These are phyloP conservation scores for Glaucomys volans DNA, from an alignment of 2,113 vertebrate species.

Conservation along the genomic window DNA sequence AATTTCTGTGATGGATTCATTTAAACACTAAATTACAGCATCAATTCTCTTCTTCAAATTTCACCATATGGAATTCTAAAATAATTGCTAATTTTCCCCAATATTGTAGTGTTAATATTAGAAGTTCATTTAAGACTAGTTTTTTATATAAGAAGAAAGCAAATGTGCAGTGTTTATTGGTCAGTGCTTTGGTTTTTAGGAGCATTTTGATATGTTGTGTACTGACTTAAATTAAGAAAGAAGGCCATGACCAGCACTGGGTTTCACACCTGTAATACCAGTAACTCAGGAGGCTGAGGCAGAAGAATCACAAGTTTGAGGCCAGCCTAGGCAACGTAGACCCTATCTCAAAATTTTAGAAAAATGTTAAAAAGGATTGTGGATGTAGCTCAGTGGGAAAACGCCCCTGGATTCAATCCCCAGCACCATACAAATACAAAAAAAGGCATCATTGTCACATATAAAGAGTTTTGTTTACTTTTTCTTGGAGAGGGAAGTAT, in stretches of 20 bases:
- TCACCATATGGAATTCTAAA: background rate
- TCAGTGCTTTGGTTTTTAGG: background rate
- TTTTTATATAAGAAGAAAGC: conserved; percentile 22
- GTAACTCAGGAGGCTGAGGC: background rate
- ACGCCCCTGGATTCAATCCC: too few relatives aligned
- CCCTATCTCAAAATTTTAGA: too few relatives aligned
- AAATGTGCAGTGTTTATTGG: background rate
- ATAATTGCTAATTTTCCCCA: background rate
- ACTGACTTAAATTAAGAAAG: background rate
- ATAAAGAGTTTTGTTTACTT: conserved; percentile 26
- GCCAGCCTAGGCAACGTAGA: too few relatives aligned
- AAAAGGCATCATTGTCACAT: background rate
- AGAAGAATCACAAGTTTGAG: too few relatives aligned
- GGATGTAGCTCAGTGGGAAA: too few relatives aligned
- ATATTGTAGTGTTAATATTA: background rate
- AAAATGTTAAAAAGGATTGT: too few relatives aligned
- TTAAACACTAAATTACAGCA: conserved; percentile 7
- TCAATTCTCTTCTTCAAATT: background rate
- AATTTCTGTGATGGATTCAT: background rate
- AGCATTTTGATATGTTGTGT: background rate
- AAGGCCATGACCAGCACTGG: background rate
- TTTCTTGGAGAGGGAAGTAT: background rate
- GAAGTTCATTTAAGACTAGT: background rate
- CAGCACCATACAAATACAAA: too few relatives aligned
- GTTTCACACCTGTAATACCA: too few relatives aligned